phyloP scores from a whole-genome alignment of 2,113 vertebrate genomes.

The Mungos mungo region DNA sequence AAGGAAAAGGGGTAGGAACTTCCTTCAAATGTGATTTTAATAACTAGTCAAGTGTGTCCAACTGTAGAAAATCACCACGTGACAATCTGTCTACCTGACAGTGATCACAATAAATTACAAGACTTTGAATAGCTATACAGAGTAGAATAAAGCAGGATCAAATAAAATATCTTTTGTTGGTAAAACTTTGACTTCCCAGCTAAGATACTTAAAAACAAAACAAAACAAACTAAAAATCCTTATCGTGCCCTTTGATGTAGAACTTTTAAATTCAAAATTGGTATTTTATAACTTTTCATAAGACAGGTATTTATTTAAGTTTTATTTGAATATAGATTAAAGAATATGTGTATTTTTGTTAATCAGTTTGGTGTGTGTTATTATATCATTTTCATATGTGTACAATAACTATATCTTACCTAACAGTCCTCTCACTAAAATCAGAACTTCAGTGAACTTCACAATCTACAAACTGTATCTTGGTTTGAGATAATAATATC shows the following conservation, averaged over 20 bases:
- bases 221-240: slow-evolving; percentile 21
- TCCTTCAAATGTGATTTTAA: slow-evolving; percentile 87
- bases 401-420: slow-evolving; percentile 53
- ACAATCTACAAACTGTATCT: neutral
- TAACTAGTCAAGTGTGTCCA: slow-evolving; percentile 88
- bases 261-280: slow-evolving; percentile 60
- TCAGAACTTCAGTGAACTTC: slow-evolving; percentile 2
- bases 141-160: slow-evolving; percentile 84
- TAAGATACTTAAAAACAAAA: slow-evolving; percentile 58
- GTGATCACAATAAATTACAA: slow-evolving; percentile 87
- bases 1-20: slow-evolving; percentile 84
- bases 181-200: slow-evolving; percentile 77
- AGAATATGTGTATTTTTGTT: slow-evolving; percentile 13
- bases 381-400: neutral
- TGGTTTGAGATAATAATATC: slow-evolving; percentile 17
- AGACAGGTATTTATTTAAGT: slow-evolving; percentile 14
- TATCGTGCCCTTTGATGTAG: neutral
- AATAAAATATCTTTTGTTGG: slow-evolving; percentile 87
- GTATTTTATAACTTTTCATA: slow-evolving; percentile 40
- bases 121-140: slow-evolving; percentile 86
- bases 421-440: slow-evolving; percentile 25
- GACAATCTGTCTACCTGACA: slow-evolving; percentile 90
- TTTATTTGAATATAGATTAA: slow-evolving; percentile 51
- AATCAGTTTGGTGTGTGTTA: neutral
- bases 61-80: slow-evolving; percentile 88